Evolutionary conservation across 2,113 vertebrate species (phyloP).

Genomic region (Collichthys lucidus): DNA sequence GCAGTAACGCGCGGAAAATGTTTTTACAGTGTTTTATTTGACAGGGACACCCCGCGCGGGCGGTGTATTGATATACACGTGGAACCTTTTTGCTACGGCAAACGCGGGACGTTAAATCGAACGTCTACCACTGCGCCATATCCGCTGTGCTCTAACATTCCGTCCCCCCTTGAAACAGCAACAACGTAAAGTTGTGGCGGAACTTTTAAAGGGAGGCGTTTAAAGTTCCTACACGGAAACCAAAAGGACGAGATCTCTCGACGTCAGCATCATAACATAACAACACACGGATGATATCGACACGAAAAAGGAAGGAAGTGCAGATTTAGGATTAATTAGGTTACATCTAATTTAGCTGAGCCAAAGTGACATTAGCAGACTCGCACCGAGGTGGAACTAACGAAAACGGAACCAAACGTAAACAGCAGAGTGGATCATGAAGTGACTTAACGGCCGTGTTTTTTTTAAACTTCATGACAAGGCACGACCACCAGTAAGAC

Average conservation of each 20-base stretch:
- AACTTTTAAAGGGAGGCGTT: fast-evolving
- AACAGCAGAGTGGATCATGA: too few relatives aligned
- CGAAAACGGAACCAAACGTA: too few relatives aligned
- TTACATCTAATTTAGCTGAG: too few relatives aligned
- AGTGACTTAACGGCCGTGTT: too few relatives aligned
- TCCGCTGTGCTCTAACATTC: constrained; percentile 21
- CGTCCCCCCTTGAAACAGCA: constrained; percentile 3
- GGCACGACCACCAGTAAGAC: too few relatives aligned
- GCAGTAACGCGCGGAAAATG: constrained; percentile 60
- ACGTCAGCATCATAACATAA: constrained; percentile 12
- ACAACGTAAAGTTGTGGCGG: neutral
- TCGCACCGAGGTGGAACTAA: too few relatives aligned
- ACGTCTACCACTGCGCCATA: neutral
- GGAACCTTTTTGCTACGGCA: neutral
- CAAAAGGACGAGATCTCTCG: neutral
- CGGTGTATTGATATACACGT: neutral
- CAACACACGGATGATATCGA: neutral
- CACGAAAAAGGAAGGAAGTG: too few relatives aligned
- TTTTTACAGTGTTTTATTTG: fast-evolving
- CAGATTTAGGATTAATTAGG: too few relatives aligned
- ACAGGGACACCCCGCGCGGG: neutral
- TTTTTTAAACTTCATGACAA: too few relatives aligned
- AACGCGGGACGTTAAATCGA: fast-evolving
- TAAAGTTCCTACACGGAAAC: constrained; percentile 56
- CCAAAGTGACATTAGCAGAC: too few relatives aligned